A percentile compares a stretch with the other conserved stretches of the same genome.
Conservation (phyloP, 2,888 invertebrate genomes). For the Standfussiana lucernea region DNA sequence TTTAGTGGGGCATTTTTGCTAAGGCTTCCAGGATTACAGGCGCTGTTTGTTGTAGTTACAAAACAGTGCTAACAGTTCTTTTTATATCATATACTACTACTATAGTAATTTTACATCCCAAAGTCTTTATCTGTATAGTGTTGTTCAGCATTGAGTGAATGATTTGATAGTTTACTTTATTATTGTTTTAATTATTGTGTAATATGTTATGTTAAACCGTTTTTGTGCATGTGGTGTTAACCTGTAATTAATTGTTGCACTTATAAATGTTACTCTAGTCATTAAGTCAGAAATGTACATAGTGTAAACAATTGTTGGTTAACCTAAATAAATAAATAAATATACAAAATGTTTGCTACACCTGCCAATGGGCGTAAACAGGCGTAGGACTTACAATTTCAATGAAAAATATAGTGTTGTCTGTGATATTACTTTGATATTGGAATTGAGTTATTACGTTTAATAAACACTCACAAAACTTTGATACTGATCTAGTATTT, state of each 20-base stretch:
- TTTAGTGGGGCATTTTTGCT: neutral
- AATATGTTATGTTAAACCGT: no score
- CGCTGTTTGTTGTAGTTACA: neutral
- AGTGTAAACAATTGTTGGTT: no score
- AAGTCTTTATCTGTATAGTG: no score
- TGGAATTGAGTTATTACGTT: constrained; percentile 64
- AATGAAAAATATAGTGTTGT: constrained; percentile 5
- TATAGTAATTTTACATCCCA: no score
- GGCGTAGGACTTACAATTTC: neutral
- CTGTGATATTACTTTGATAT: neutral
- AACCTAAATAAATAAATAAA: neutral
- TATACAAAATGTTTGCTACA: constrained; percentile 47
- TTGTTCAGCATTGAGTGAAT: no score
- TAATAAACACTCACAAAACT: constrained; percentile 32
- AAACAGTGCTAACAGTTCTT: neutral
- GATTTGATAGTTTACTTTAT: no score
- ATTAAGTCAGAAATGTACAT: no score
- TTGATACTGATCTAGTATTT: constrained; percentile 2
- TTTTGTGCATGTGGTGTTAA: no score
- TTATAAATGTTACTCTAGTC: no score
- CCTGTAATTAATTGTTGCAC: no score
- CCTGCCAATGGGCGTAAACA: constrained; percentile 13
- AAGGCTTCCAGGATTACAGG: neutral
- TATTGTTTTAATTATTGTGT: no score
- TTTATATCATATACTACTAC: neutral